A percentile compares a stretch with the other conserved stretches of the same genome.
These are phyloP conservation scores for Smittia aterrima DNA, from an alignment of 2,888 invertebrate genomes.

Conservation along the genomic window DNA sequence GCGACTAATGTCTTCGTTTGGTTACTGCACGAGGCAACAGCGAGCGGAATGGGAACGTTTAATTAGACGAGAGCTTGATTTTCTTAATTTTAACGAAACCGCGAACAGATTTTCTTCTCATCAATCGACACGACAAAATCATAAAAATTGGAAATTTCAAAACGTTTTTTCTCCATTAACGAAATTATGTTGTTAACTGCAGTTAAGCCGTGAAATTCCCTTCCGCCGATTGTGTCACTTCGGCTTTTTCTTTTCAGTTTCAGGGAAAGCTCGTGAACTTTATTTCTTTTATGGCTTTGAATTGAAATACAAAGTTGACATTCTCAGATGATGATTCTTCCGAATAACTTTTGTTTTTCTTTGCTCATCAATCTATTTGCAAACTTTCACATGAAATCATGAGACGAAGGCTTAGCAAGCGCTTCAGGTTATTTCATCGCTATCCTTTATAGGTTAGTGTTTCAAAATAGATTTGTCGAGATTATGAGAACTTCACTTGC, in stretches of 20 bases:
- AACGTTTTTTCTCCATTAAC: background rate
- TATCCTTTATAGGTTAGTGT: background rate
- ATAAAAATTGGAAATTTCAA: background rate
- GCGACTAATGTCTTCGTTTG: constrained; percentile 6
- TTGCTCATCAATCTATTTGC: background rate
- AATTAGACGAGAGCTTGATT: too few relatives aligned
- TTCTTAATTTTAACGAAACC: too few relatives aligned
- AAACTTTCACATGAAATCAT: constrained; percentile 13
- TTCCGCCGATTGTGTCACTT: constrained; percentile 32
- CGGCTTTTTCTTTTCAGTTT: background rate
- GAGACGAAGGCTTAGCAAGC: background rate
- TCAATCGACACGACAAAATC: constrained; percentile 2
- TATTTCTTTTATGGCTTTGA: background rate
- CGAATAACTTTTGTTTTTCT: too few relatives aligned
- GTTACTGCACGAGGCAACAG: background rate
- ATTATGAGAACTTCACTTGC: background rate
- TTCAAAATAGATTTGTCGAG: background rate
- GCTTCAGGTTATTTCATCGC: background rate
- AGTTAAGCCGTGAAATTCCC: constrained; percentile 28
- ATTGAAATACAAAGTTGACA: background rate
- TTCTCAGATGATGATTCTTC: too few relatives aligned
- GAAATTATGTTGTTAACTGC: constrained; percentile 3
- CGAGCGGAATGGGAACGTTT: background rate
- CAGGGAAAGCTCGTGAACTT: too few relatives aligned
- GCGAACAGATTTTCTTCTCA: background rate